Base-by-base conservation (phyloP, 2,888 invertebrate species). In the Bruchidius siliquastri region DNA sequence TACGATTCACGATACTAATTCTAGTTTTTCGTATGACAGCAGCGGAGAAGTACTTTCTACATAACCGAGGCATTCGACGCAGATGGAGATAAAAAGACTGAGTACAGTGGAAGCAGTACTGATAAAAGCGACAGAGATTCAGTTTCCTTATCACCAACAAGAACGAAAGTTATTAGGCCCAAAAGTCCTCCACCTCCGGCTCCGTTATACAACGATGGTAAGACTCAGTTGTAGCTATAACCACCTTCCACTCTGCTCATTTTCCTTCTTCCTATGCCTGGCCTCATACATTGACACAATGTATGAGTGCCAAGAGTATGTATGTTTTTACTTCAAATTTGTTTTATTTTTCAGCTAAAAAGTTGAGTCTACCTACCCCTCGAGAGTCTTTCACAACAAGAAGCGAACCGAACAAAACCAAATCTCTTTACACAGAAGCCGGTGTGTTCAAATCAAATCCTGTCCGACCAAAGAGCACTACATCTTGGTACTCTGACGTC, bases 401-500 rank as follows among this genome's bases (percentile, higher is more conserved):
- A 18, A 49, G 13, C 49, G 30, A 68, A 20, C 30, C 69, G 69
- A 18, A 68, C 20, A 72, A 21, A 70, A 69, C 75, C 69, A 74
- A 81, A 22, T 80, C 80, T 2, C 77, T 80, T 77, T 78, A 81
- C 68, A 79, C 80, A 21, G 80, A 80, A 73, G 78, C 79, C 4
- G 80, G 79, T 18, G 72, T 79, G 21, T 80, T 79, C 69, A 80
- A 81, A 74, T 6, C 20, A 18, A 79, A 74, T 73, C 85, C 88
- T 79, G 87, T 88, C 83, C 88, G 88, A 85, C 84, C 85, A 79
- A 86, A 87, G 77, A 85, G 86, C 88, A 78, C 74, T 78, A 91
- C 91, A 20, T 92, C 91, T 2, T 92, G 92, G 92, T 93, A 92
- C 85, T 90, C 92, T 0, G 92, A 92, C 82, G 91, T 91, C 80